Conservation (phyloP, 2,888 invertebrate genomes). For the Callosobruchus maculatus region DNA sequence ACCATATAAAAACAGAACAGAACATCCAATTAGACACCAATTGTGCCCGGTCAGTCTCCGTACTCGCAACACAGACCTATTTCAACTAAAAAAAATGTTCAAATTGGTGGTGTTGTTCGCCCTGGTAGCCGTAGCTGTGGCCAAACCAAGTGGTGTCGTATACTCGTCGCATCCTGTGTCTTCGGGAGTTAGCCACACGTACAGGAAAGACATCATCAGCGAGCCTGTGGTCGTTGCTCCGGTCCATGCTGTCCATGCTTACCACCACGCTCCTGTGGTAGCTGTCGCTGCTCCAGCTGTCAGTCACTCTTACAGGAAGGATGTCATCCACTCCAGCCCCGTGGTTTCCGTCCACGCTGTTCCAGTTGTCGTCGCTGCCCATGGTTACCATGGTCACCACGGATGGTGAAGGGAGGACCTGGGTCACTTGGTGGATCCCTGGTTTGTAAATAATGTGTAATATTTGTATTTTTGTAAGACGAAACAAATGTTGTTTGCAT, state of each 20-base stretch:
- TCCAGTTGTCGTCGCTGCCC: neutral
- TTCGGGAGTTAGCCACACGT: conserved; percentile 16
- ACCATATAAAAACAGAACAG: neutral
- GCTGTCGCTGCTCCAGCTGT: conserved; percentile 7
- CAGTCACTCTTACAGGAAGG: conserved; percentile 1
- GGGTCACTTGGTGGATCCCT: neutral
- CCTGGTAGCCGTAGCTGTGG: conserved; percentile 55
- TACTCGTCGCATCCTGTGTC: conserved; percentile 8
- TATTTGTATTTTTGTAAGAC: neutral
- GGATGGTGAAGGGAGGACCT: neutral
- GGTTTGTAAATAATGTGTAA: neutral
- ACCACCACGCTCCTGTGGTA: neutral
- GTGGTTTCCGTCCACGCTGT: neutral
- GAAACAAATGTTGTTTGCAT: neutral
- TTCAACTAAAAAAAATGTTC: too few species aligned
- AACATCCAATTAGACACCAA: conserved; percentile 7
- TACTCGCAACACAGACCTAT: conserved; percentile 24
- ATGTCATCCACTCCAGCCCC: neutral
- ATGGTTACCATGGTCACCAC: neutral
- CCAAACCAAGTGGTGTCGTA: conserved; percentile 38
- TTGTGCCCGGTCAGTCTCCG: conserved; percentile 17
- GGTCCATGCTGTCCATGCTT: neutral
- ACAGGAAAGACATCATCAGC: conserved; percentile 16
- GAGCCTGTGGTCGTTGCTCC: neutral
- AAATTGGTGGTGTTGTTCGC: conserved; percentile 49